A percentile compares a stretch with the other conserved stretches of the same genome.
Conservation (phyloP, 2,888 invertebrate species). For the Cyclophora punctaria region DNA sequence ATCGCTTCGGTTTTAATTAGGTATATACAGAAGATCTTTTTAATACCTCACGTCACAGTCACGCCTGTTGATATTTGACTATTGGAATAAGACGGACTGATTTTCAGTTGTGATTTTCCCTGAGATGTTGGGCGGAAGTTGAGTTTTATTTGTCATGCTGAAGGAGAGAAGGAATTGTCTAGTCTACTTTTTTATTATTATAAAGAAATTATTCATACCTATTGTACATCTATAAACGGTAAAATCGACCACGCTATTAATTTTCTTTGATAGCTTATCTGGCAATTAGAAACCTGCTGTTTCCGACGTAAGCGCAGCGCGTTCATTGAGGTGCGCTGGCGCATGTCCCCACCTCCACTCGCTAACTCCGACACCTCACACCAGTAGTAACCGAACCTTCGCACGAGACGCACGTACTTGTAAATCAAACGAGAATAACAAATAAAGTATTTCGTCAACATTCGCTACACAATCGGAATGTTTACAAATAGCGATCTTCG, state of each 20-base stretch:
- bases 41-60: no score
- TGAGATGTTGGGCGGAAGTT: no score
- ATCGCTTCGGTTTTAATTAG: no score
- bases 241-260: background rate
- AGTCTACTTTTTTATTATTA: no score
- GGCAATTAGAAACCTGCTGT: conserved; percentile 42
- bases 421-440: conserved; percentile 30
- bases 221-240: background rate
- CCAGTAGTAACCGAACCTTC: conserved; percentile 41
- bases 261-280: conserved; percentile 51
- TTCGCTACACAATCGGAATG: background rate
- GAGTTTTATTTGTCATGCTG: no score
- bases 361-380: conserved; percentile 1
- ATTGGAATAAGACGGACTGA: no score
- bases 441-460: conserved; percentile 16
- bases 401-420: conserved; percentile 43
- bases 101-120: no score
- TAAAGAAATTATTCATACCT: background rate
- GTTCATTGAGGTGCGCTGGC: conserved; percentile 47
- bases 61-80: no score
- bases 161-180: no score
- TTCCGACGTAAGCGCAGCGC: conserved; percentile 22
- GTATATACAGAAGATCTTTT: no score
- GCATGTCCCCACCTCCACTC: conserved; percentile 35
- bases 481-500: no score